Evolutionary conservation across 2,797 vertebrate genomes (phyloP).

Genomic region (Clarias pachynema): DNA sequence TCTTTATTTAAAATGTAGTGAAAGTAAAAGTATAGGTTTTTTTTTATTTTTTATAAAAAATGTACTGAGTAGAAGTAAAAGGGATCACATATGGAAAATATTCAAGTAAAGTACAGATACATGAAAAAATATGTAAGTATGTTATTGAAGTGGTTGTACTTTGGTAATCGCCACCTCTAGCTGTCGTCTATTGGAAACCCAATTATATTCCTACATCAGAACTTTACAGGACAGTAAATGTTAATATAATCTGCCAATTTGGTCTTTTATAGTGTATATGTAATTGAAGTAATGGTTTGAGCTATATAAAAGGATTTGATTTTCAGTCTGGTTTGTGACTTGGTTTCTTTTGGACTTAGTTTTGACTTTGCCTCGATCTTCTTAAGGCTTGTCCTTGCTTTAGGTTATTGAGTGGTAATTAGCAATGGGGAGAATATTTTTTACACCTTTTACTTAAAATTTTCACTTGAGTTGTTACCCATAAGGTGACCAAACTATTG

Average conservation of each 20-base stretch:
- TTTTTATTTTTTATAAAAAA: too few species aligned
- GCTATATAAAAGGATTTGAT: background rate
- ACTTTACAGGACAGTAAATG: background rate
- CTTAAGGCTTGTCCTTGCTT: background rate
- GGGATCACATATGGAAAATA: too few species aligned
- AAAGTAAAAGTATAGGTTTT: too few species aligned
- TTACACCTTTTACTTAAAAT: background rate
- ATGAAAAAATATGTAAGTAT: too few species aligned
- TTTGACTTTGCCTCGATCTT: background rate
- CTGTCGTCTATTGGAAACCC: background rate
- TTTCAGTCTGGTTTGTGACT: background rate
- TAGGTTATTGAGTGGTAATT: background rate
- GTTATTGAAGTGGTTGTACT: too few species aligned
- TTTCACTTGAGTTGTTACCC: background rate
- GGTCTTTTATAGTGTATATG: background rate
- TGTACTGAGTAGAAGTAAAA: too few species aligned
- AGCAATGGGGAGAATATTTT: background rate
- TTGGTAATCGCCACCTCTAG: too few species aligned
- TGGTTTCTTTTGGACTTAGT: background rate
- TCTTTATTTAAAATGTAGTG: too few species aligned
- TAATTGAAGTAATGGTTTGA: background rate
- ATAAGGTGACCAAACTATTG: background rate
- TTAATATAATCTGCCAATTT: background rate
- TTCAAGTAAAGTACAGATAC: too few species aligned
- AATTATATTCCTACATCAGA: background rate